These are phyloP conservation scores for Platerodrilus igneus DNA, from an alignment of 2,888 invertebrate genomes.

Conservation along the genomic window DNA sequence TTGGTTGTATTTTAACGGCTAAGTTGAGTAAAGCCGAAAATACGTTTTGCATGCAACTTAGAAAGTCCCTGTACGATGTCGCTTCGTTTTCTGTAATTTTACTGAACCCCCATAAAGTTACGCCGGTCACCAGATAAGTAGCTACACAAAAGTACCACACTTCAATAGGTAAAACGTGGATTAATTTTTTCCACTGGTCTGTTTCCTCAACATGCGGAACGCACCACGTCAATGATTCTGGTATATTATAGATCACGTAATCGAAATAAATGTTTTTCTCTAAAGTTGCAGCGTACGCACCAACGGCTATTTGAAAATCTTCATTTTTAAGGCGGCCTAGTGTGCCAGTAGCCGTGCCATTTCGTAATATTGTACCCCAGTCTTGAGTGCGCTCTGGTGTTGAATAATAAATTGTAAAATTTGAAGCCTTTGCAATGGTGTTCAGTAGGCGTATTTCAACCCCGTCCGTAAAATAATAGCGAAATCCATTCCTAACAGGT, in stretches of 20 bases:
- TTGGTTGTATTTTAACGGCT: too few relatives aligned
- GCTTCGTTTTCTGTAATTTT: slow-evolving; percentile 10
- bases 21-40: slow-evolving; percentile 28
- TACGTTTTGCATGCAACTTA: slow-evolving; percentile 22
- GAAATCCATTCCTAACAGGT: slow-evolving; percentile 17
- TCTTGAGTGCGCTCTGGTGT: slow-evolving; percentile 21
- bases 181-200: slow-evolving; percentile 29
- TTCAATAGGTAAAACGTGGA: slow-evolving; percentile 18
- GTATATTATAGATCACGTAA: slow-evolving; percentile 35
- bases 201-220: slow-evolving; percentile 36
- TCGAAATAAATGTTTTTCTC: slow-evolving; percentile 35
- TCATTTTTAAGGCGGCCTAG: slow-evolving; percentile 31
- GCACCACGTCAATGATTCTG: slow-evolving; percentile 39
- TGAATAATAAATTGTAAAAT: slow-evolving; percentile 32
- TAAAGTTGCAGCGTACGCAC: slow-evolving; percentile 36
- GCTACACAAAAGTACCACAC: slow-evolving; percentile 21
- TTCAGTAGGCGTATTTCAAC: slow-evolving; percentile 34
- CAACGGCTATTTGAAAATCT: slow-evolving; percentile 37
- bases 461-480: slow-evolving; percentile 24
- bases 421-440: slow-evolving; percentile 30
- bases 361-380: slow-evolving; percentile 30
- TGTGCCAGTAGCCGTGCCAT: slow-evolving; percentile 34
- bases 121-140: slow-evolving; percentile 8
- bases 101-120: slow-evolving; percentile 16
- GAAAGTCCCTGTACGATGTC: slow-evolving; percentile 14